Conservation (phyloP, 2,113 vertebrate species). For the Notothenia rossii region DNA sequence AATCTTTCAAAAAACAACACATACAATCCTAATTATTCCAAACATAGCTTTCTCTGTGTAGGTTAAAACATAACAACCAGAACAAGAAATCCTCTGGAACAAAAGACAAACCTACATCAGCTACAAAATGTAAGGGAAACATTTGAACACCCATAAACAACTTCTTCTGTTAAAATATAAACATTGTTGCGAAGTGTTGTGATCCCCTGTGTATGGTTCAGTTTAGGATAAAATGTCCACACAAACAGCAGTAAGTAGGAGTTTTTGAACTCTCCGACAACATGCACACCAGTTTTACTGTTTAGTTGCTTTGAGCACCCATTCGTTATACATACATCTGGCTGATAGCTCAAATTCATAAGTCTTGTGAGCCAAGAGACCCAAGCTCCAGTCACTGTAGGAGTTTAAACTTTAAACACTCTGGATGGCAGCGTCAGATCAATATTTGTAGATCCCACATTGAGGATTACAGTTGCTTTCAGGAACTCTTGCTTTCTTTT, state of each 20-base stretch:
- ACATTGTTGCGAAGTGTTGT: constrained; percentile 11
- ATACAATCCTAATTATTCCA: not conserved
- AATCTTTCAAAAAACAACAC: not conserved
- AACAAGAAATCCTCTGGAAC: not conserved
- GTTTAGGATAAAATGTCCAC: constrained; percentile 7
- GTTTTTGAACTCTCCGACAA: not conserved
- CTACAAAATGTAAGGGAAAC: constrained; percentile 29
- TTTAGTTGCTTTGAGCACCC: constrained; percentile 5
- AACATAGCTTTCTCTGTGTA: not conserved
- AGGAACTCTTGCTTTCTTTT: not conserved
- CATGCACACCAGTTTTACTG: constrained; percentile 13
- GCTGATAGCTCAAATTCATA: not conserved
- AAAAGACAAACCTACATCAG: constrained; percentile 18
- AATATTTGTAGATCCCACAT: not conserved
- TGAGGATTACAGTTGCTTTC: not conserved
- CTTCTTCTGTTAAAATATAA: constrained; percentile 24
- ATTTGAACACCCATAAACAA: constrained; percentile 5
- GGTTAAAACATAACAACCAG: constrained; percentile 18
- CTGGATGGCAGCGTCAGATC: not conserved
- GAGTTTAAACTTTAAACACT: constrained; percentile 5
- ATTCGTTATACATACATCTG: not conserved
- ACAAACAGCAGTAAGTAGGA: constrained; percentile 34
- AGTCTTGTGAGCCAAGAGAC: not conserved
- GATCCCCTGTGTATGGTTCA: constrained; percentile 26
- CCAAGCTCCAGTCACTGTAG: constrained; percentile 5